A percentile compares a stretch with the other conserved stretches of the same genome.
Conservation (phyloP, 2,888 invertebrate genomes). For the Tuta absoluta region DNA sequence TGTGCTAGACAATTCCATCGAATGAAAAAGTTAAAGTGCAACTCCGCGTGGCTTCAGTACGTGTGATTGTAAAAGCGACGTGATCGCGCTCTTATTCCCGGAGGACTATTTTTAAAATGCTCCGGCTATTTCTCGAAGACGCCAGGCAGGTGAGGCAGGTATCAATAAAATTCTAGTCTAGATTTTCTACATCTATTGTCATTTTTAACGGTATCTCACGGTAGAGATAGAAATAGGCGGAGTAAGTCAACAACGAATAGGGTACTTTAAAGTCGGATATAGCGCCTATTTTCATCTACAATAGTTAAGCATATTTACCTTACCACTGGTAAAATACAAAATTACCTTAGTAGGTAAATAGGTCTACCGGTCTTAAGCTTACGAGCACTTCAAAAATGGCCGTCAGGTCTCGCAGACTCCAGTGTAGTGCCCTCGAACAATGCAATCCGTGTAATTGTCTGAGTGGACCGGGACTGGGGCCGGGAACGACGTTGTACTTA, state of each 20-base stretch:
- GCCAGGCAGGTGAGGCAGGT: background rate
- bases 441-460: conserved; percentile 15
- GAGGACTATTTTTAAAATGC: background rate
- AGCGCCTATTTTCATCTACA: too few species aligned
- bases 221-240: background rate
- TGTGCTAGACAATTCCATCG: background rate
- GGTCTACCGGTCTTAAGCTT: too few species aligned
- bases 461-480: background rate
- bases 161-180: background rate
- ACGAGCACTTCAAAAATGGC: background rate
- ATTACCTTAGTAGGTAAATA: too few species aligned
- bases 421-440: conserved; percentile 5
- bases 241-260: background rate
- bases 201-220: background rate
- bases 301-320: too few species aligned
- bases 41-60: conserved; percentile 1
- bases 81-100: background rate
- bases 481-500: conserved; percentile 6
- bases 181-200: background rate
- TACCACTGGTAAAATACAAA: too few species aligned
- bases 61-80: conserved; percentile 1
- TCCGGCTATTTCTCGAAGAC: background rate
- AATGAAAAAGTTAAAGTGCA: conserved; percentile 16
- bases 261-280: too few species aligned
- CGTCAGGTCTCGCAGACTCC: background rate